Base-by-base conservation (phyloP, 2,113 vertebrate species). In the Abramis brama region DNA sequence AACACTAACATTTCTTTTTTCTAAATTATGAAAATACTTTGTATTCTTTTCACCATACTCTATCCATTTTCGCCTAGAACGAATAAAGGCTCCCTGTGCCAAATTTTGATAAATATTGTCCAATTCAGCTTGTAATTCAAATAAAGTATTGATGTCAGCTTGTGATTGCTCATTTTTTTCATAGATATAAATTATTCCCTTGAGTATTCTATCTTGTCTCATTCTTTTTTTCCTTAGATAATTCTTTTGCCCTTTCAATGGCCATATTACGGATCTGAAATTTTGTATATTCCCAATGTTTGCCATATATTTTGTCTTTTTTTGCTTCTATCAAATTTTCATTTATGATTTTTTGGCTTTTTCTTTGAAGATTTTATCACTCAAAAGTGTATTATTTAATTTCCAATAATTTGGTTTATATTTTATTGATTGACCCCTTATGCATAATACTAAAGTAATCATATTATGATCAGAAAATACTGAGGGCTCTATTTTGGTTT, bases 381-480 rank as follows among this genome's bases (percentile, higher is more conserved):
- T 47, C 23, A 74, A 74, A 74, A 74, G 23, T 74, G 71, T 71
- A 23, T 25, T 75, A 5, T 47, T 75, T 25, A 75, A 47, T n/a
- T 75, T 75, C 71, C 71, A 74, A 15, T 47, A 47, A 25, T 74
- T 74, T 74, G 39, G 71, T 13, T 47, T 74, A 47, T 13, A 23
- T 45, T 45, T 7, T 4, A 43, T 73, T n/a, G 4, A 73, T 23
- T 0, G 3, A 21, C n/a, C 25, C 17, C 21, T n/a, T 45, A 30
- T 68, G 13, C 33, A 21, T 23, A 73, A 0, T 0, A 73, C 8
- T 39, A 43, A 23, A 43, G 17, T 23, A 15, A 70, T 6, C 66
- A 36, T 36, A 70, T 70, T 70, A 39, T 39, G 33, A 70, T 70
- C n/a, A n/a, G n/a, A n/a, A n/a, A n/a, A n/a, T n/a, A n/a, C n/a